Evolutionary conservation across 2,113 vertebrate species (phyloP).

Genomic region (Austrofundulus limnaeus): DNA sequence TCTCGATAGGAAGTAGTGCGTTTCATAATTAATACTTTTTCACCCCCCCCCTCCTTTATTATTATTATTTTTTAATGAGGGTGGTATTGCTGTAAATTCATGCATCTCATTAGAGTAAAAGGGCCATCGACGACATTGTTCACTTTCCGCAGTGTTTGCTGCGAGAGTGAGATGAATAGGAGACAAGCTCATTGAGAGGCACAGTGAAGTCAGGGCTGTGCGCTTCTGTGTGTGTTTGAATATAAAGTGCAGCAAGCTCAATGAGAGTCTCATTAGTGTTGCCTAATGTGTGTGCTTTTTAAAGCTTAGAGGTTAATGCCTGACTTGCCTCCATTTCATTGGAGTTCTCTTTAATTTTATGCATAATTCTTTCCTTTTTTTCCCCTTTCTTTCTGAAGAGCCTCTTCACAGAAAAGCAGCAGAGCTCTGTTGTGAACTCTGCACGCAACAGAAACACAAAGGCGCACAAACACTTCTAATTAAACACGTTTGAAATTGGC

Average conservation of each 20-base stretch:
- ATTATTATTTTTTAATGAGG: slow-evolving; percentile 82
- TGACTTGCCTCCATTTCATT: slow-evolving; percentile 71
- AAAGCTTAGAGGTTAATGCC: slow-evolving; percentile 80
- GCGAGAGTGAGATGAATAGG: slow-evolving; percentile 58
- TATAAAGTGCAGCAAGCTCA: slow-evolving; percentile 71
- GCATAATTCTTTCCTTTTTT: slow-evolving; percentile 58
- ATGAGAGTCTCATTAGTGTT: slow-evolving; percentile 78
- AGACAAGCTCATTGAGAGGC: slow-evolving; percentile 59
- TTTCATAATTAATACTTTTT: slow-evolving; percentile 80
- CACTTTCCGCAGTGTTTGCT: slow-evolving; percentile 46
- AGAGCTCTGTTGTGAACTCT: slow-evolving; percentile 55
- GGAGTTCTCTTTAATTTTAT: slow-evolving; percentile 77
- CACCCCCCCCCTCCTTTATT: slow-evolving; percentile 64
- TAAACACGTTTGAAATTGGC: slow-evolving; percentile 58
- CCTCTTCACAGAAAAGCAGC: slow-evolving; percentile 59
- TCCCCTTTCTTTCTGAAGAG: slow-evolving; percentile 45
- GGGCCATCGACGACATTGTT: slow-evolving; percentile 70
- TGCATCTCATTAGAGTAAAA: slow-evolving; percentile 75
- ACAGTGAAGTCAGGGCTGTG: slow-evolving; percentile 57
- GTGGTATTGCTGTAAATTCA: slow-evolving; percentile 78
- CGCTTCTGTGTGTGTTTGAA: slow-evolving; percentile 59
- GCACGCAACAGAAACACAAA: slow-evolving; percentile 58
- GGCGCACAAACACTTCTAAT: slow-evolving; percentile 56
- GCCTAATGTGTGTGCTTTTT: slow-evolving; percentile 80
- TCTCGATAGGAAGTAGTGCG: slow-evolving; percentile 73